A percentile compares a stretch with the other conserved stretches of the same genome.
Evolutionary conservation across 1,140 invertebrate species (phyloP).

Genomic region (Varroa destructor): DNA sequence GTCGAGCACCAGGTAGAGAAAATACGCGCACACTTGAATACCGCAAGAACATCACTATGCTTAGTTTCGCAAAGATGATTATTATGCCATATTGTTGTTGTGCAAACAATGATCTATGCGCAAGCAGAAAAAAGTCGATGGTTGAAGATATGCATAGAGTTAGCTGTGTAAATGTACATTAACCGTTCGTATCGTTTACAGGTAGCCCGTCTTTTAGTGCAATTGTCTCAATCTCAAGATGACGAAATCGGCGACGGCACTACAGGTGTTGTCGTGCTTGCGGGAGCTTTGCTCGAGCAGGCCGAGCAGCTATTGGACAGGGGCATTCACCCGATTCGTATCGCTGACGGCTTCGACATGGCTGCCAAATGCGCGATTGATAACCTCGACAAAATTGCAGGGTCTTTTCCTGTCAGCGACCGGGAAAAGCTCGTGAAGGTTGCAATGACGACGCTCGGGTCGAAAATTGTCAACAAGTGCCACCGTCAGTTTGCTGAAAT

Average conservation of each 20-base stretch:
- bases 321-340: slow-evolving; percentile 95
- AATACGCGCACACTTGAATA: no score
- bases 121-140: no score
- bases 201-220: slow-evolving; percentile 94
- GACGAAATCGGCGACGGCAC: slow-evolving; percentile 99
- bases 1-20: slow-evolving; percentile 59
- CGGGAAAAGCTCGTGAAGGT: slow-evolving; percentile 78
- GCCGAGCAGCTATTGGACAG: slow-evolving; percentile 82
- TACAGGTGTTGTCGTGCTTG: slow-evolving; percentile 87
- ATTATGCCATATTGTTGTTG: no score
- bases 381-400: slow-evolving; percentile 73
- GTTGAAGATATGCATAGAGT: no score
- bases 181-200: slow-evolving; percentile 43
- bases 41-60: no score
- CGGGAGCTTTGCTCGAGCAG: slow-evolving; percentile 85
- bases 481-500: slow-evolving; percentile 96
- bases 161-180: background rate
- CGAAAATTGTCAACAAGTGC: slow-evolving; percentile 74
- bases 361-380: slow-evolving; percentile 78
- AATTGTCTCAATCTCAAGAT: slow-evolving; percentile 95
- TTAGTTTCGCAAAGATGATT: no score
- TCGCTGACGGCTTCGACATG: slow-evolving; percentile 96
- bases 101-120: no score
- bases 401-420: slow-evolving; percentile 74
- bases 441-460: slow-evolving; percentile 95